Base-by-base conservation (phyloP, 2,113 vertebrate species). In the Xyrauchen texanus region DNA sequence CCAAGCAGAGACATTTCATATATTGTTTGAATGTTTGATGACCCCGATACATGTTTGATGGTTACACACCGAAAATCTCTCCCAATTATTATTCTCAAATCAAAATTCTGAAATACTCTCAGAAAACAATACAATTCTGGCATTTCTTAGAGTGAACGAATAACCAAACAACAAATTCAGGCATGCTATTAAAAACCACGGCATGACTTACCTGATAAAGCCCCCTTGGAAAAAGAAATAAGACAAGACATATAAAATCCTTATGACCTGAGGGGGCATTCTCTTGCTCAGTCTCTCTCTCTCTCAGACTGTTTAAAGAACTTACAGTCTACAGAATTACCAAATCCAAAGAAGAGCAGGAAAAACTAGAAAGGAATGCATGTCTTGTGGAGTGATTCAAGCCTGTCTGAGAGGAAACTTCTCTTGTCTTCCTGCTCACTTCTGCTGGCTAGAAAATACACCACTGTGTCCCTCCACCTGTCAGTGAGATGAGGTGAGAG, bases 201-300 rank as follows among this genome's bases (percentile, higher is more conserved):
- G 34, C 47, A 63, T 74, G 55, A 76, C 91, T 92, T 85, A 93
- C 92, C 92, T 93, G 91, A 93, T 90, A 81, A 93, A 91, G 87
- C 90, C 90, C 85, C 90, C 89, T 83, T 92, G 92, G 87, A 93
- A 92, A 87, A 92, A 88, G 89, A 89, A 91, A 82, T 91, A 92
- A 88, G 87, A 89, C 87, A 91, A 89, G 85, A 91, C 87, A 85
- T 91, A 91, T 55, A 91, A 82, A 88, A 91, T 91, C 91, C 92
- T 85, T 87, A 89, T 78, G 89, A 93, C 89, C 88, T 89, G 90
- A 88, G 91, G 88, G 91, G 91, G 88, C 92, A 93, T 93, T 87
- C 90, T 93, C 89, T 89, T 89, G 67, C 88, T 89, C 85, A 87
- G 86, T 89, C 83, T 88, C 80, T 78, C 46, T 67, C 46, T 67